Evolutionary conservation across 2,888 invertebrate genomes (phyloP), one percentile per base, ranked within the genome.

Genomic region (Sesamia inferens): DNA sequence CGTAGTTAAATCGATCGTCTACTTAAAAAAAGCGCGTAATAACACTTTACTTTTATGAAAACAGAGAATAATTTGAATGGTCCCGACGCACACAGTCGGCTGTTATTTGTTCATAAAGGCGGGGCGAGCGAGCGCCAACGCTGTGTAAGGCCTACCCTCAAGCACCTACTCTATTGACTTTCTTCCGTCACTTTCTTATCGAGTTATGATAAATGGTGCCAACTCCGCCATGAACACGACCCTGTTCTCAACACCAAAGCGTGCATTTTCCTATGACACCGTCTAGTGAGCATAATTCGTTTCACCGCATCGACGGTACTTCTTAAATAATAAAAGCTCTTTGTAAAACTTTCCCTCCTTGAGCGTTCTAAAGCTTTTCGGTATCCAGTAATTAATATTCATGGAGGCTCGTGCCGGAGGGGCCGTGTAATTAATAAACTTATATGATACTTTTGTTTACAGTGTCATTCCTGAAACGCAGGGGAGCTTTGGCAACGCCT

Each of bases 381-480:
- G 95, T 95, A 95, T 95, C 95, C 95, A 93, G 94, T 95, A 96
- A 96, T 96, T 96, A 96, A 95, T 96, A 96, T 96, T 96, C 96
- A 96, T 96, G 95, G 94, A 94, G 94, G 92, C 95, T 94, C 91
- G 92, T 93, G 92, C 94, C 93, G 91, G 93, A 95, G 95, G 95
- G 95, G 93, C 92, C 93, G 93, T 95, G 95, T 96, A 96, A 96
- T 96, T 96, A 96, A 96, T 96, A 96, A 96, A 96, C 96, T 96
- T 96, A 96, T 96, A 96, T 96, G 96, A 95, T 96, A 95, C 96
- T 96, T 96, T 96, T 96, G 96, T 96, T 95, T 95, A 95, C 94
- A 94, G 94, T 96, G 95, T 96, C 95, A 95, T 93, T 94, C 86
- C 91, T 93, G 93, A 93, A 93, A 92, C 90, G 92, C 88, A 88